Evolutionary conservation across 2,797 vertebrate species (phyloP), one percentile per base, ranked within the genome.

Genomic region (Acomys russatus): DNA sequence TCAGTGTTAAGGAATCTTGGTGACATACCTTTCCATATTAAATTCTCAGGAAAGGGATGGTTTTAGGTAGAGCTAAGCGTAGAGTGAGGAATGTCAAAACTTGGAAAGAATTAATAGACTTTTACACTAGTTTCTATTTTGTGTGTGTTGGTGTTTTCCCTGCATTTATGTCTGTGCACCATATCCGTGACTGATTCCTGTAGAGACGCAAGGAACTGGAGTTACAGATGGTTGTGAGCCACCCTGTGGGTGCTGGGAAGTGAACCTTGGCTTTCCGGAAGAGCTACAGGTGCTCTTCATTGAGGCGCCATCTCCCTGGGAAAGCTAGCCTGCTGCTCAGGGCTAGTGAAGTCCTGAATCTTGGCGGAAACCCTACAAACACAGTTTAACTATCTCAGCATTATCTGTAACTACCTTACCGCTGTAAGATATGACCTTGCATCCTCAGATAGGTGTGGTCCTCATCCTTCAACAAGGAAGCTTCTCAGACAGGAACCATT

Each of bases 1-100:
- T 85, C 17, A 91, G 82, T 38, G 33, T 33, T 61, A 23, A 94
- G 71, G 38, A 83, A 93, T 83, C 33, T 86, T 93, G 54, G 68
- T 63, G 91, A 89, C 93, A 89, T 74, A 44, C 2, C 20, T 12
- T 44, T 74, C 9, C 9, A 44, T 23, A 11, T 74, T 74, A 25
- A 74, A 74, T 44, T 74, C 35, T 74, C 71, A 74, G 10, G 20
- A 44, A 38, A 73, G 35, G 35, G 22, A 35, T 38, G 35, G 22
- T 9, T 44, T 74, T 74, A 74, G 71, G 71, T 44, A 44, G 71
- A 44, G 71, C 35, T 38, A n/a, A 35, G 33, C 35, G 70, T 6
- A 70, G 70, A 35, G n/a, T 20, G 70, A 35, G 35, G 35, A 35
- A 71, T 33, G 66, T 25, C 80, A 73, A 68, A 70, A 33, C 7